A percentile compares a stretch with the other conserved stretches of the same genome.
phyloP scores from a whole-genome alignment of 2,113 vertebrate genomes.

The Chamaea fasciata region DNA sequence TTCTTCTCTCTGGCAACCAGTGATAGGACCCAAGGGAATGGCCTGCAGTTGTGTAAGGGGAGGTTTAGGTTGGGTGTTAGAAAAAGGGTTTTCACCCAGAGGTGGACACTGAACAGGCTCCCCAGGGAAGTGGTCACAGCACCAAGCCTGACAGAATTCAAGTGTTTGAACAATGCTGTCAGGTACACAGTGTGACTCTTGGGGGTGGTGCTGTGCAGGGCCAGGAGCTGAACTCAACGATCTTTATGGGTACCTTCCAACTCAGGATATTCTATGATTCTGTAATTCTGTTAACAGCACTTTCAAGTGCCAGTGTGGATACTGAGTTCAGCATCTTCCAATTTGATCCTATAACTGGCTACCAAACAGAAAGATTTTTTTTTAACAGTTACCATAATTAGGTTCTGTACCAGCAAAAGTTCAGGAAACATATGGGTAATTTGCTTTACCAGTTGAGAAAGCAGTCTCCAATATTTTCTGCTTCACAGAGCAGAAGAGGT shows the following conservation, averaged over 20 bases:
- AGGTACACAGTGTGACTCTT: not conserved
- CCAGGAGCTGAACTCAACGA: not conserved
- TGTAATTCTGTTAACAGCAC: not conserved
- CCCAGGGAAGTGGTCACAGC: not conserved
- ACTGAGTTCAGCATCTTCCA: not conserved
- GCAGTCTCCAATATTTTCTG: not conserved
- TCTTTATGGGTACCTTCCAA: not conserved
- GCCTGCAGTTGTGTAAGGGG: not conserved
- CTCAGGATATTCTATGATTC: not conserved
- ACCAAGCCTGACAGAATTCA: not conserved
- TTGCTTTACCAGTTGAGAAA: not conserved
- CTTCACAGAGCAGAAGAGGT: not conserved
- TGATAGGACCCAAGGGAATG: not conserved
- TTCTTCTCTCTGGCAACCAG: not conserved
- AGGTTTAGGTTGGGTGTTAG: not conserved
- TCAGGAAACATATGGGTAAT: not conserved
- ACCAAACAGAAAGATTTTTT: not conserved
- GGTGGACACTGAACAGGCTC: not conserved
- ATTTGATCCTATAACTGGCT: not conserved
- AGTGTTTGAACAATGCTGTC: rapidly evolving
- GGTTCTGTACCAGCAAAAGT: not conserved
- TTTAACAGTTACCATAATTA: not conserved
- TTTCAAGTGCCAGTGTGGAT: not conserved
- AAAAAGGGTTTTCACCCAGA: not conserved
- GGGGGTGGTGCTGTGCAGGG: not conserved